Percentiles rank a stretch among this genome's conserved stretches.
phyloP scores from a whole-genome alignment of 2,888 invertebrate species.

The Chymomyza procnemis region DNA sequence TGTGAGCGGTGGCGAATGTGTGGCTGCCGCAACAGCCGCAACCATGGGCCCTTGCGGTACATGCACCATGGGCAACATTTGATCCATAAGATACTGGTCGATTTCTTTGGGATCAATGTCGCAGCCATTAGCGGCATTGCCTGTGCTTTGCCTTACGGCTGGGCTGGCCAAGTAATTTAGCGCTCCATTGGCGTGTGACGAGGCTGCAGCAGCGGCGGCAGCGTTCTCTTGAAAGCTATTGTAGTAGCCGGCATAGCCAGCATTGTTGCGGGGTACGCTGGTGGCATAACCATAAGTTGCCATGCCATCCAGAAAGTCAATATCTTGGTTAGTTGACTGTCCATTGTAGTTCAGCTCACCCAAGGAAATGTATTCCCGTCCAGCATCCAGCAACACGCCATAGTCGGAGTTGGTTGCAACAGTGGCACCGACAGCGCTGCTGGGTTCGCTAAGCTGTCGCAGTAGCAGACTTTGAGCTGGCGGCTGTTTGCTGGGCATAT shows the following conservation, averaged over 20 bases:
- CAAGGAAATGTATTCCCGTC: conserved; percentile 67
- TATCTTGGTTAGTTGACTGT: conserved; percentile 31
- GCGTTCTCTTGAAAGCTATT: conserved; percentile 32
- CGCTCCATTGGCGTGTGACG: conserved; percentile 75
- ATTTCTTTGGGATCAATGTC: conserved; percentile 78
- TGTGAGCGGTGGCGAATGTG: conserved; percentile 59
- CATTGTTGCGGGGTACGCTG: conserved; percentile 4
- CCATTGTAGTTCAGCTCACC: conserved; percentile 56
- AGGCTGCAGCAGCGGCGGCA: conserved; percentile 43
- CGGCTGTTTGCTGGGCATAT: conserved; percentile 24
- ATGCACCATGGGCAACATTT: conserved; percentile 73
- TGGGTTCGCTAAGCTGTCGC: conserved; percentile 61
- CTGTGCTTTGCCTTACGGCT: conserved; percentile 17
- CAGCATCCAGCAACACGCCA: conserved; percentile 66
- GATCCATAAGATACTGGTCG: conserved; percentile 78
- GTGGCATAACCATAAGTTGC: conserved; percentile 31
- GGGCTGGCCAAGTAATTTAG: conserved; percentile 74
- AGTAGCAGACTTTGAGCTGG: conserved; percentile 54
- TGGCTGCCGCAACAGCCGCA: conserved; percentile 9
- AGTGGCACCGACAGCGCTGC: conserved; percentile 16
- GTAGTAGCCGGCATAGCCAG: conserved; percentile 35
- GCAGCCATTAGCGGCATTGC: conserved; percentile 34
- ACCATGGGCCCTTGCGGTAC: conserved; percentile 22
- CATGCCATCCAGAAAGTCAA: conserved; percentile 60
- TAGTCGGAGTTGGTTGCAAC: conserved; percentile 48